phyloP scores from a whole-genome alignment of 2,797 vertebrate species.

The Numenius phaeopus region DNA sequence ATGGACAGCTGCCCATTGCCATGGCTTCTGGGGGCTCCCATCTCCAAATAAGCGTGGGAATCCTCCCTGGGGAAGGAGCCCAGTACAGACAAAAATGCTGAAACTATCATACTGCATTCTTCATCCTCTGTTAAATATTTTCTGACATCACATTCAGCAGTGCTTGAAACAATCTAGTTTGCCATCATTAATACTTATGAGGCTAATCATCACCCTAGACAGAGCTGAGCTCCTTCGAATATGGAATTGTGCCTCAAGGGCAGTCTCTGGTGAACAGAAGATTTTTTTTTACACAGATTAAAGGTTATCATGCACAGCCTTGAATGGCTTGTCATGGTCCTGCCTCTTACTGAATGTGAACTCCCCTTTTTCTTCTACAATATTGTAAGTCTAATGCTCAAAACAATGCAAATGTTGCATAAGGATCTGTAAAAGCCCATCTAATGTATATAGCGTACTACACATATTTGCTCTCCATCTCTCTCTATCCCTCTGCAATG shows the following conservation, averaged over 20 bases:
- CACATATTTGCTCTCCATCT: background rate
- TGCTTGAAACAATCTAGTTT: conserved; percentile 19
- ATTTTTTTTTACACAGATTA: background rate
- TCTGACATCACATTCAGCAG: background rate
- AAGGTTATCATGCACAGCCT: background rate
- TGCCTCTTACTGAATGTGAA: background rate
- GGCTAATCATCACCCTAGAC: background rate
- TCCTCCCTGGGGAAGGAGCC: background rate
- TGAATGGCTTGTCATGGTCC: background rate
- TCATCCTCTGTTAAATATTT: background rate
- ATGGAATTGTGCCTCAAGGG: background rate
- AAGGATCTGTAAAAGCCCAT: background rate
- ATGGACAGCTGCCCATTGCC: background rate
- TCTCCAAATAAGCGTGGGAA: background rate
- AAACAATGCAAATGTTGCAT: background rate
- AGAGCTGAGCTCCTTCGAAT: background rate
- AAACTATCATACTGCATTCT: background rate
- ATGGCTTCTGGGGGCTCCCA: background rate
- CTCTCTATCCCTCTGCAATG: background rate
- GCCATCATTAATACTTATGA: background rate
- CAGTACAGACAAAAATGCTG: accelerated
- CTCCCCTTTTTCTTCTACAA: background rate
- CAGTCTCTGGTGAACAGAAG: background rate
- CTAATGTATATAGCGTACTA: accelerated
- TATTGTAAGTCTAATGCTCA: background rate